These are phyloP conservation scores for Synergus umbraculus DNA, from an alignment of 2,888 invertebrate species.

Conservation along the genomic window DNA sequence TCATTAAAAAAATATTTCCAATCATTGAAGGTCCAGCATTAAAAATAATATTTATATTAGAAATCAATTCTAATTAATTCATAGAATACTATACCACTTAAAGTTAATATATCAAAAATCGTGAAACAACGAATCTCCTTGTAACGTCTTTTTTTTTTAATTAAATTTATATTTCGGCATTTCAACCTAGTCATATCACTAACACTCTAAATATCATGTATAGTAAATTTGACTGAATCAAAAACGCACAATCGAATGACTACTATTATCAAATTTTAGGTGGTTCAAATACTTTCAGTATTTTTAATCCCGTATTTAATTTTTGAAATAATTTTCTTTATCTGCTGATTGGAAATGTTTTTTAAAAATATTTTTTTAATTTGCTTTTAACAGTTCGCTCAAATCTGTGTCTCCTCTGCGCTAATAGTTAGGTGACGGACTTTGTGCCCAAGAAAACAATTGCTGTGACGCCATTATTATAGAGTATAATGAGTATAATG, in stretches of 20 bases:
- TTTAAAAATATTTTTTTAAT: background rate
- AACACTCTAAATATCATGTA: constrained; percentile 17
- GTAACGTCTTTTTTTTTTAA: background rate
- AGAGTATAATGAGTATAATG: constrained; percentile 25
- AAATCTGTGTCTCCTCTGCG: constrained; percentile 6
- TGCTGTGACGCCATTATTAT: constrained; percentile 47
- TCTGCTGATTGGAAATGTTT: constrained; percentile 13
- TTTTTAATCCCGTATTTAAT: background rate
- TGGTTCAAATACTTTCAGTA: background rate
- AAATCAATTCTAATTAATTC: background rate
- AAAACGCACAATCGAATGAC: constrained; percentile 30
- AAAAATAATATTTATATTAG: background rate
- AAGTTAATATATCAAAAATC: background rate
- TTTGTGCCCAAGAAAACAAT: constrained; percentile 46
- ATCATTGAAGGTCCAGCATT: background rate
- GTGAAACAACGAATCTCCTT: constrained; percentile 33
- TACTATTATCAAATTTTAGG: background rate
- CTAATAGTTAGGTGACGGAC: constrained; percentile 27
- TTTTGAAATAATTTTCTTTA: background rate
- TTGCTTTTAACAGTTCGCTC: background rate
- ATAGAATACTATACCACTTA: background rate
- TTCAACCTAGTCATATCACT: constrained; percentile 25
- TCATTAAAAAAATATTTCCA: background rate
- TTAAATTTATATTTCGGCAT: background rate
- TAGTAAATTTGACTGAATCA: constrained; percentile 23